Evolutionary conservation across 2,797 vertebrate species (phyloP), one percentile per base, ranked within the genome.

Genomic region (Cacajao melanocephalus): DNA sequence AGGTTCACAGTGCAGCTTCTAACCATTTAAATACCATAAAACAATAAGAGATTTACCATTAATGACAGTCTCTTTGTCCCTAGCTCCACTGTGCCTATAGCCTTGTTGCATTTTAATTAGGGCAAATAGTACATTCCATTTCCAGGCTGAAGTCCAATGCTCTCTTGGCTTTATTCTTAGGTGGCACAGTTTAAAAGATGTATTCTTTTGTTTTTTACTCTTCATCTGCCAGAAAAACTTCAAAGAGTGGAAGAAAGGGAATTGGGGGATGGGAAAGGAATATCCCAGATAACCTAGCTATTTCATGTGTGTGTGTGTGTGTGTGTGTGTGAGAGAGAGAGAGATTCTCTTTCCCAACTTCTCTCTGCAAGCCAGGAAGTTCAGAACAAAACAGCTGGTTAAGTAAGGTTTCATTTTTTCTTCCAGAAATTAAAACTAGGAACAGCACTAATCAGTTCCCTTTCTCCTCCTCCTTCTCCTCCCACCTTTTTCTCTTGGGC

Each of bases 101-200:
- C 30, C 22, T 88, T 79, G 93, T 48, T 87, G 96, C 96, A 97
- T 98, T 98, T 96, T 96, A 97, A 98, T 96, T 93, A 96, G 94
- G 88, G 81, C 55, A 88, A 95, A 92, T 2, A 86, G 93, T 22
- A 83, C 96, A 90, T 67, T 93, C 88, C 46, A 57, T 78, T 92
- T 91, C 94, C 57, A 93, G 97, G 97, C 96, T 81, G 36, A 85
- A 95, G 88, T 89, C 92, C 92, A 97, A 39, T 10, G 61, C 70
- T 73, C 52, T 26, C 81, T 67, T 36, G 93, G 88, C 92, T 85
- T 96, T 87, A 64, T 92, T 94, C 79, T 80, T 83, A 93, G 61
- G 84, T 93, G 81, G 86, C 81, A 94, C 12, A 17, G 48, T 88
- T 92, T 90, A 81, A 92, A 92, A 88, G 92, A 85, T 4, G 93